phyloP scores from a whole-genome alignment of 2,113 vertebrate genomes.

The Phylloscopus trochiloides region DNA sequence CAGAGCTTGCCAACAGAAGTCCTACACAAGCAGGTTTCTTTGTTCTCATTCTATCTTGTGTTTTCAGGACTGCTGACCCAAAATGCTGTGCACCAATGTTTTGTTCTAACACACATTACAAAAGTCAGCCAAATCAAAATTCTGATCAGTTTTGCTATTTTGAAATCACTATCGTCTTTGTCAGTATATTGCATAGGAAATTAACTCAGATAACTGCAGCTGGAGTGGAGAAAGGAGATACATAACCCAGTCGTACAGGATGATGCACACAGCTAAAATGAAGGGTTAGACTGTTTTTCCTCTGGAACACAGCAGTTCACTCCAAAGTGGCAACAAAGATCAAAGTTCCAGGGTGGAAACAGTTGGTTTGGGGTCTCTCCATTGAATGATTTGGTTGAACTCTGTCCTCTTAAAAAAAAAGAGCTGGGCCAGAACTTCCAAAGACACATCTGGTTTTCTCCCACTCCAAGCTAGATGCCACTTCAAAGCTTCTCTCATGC shows the following conservation, averaged over 20 bases:
- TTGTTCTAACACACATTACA: not conserved
- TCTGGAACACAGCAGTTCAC: not conserved
- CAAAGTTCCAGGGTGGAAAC: not conserved
- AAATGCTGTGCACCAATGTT: not conserved
- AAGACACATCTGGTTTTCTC: conserved; percentile 34
- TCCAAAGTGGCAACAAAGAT: not conserved
- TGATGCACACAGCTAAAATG: not conserved
- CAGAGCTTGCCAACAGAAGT: not conserved
- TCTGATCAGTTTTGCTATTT: not conserved
- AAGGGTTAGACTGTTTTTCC: not conserved
- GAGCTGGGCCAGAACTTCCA: not conserved
- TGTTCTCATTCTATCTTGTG: not conserved
- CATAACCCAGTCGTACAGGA: not conserved
- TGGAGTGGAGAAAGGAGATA: not conserved
- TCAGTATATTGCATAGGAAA: not conserved
- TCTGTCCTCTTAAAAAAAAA: not conserved
- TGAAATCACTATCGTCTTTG: not conserved
- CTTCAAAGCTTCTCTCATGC: conserved; percentile 34
- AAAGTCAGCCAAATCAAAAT: not conserved
- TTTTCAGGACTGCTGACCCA: not conserved
- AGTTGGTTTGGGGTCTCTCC: not conserved
- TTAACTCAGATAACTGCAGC: not conserved
- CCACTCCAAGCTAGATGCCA: conserved; percentile 22
- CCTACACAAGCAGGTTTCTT: not conserved
- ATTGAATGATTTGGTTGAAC: not conserved